Evolutionary conservation across 2,797 vertebrate genomes (phyloP), one percentile per base, ranked within the genome.

Genomic region (Micromesistius poutassou): DNA sequence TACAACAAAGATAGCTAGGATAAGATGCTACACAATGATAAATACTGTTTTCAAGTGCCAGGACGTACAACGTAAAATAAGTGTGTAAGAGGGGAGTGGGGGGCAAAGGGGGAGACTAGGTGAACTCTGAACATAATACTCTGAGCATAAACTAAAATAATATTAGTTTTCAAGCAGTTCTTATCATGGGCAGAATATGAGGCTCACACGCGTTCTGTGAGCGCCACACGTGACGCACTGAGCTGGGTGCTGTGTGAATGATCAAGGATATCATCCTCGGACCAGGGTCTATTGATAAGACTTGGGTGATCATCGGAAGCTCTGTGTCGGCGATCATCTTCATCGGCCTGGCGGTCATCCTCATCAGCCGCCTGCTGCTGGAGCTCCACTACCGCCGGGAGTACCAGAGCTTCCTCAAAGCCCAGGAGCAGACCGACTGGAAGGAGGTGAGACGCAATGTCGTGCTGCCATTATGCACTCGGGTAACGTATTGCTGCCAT

Each of bases 321-420:
- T 86, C 90, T 1, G 84, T 92, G 5, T 84, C 87, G 2, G 85
- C 89, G 4, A 92, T 94, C 0, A 85, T 94, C 78, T 46, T 86
- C 4, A 85, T 92, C 30, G 94, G 94, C 0, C 74, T 95, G 16
- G 55, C 81, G 5, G 1, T 94, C 14, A 91, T 94, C 46, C 30
- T 92, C 4, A 75, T 91, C 35, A 93, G 92, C 55, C 91, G 93
- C 22, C 33, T 86, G 6, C 77, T 90, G 0, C 76, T 94, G 78
- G 93, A 93, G 80, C 30, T 94, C 72, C 91, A 90, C 0, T 93
- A 95, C 77, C 87, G 89, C 0, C 83, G 87, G 1, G 94, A 95
- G 76, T 94, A 88, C 73, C 80, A 5, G 0, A 92, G 84, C 80
- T 95, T 94, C 46, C 8, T 93, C 73, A 91, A 86, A 66, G 91